A percentile compares a stretch with the other conserved stretches of the same genome.
phyloP scores from a whole-genome alignment of 2,888 invertebrate genomes.

The Hirtodrosophila confusa region DNA sequence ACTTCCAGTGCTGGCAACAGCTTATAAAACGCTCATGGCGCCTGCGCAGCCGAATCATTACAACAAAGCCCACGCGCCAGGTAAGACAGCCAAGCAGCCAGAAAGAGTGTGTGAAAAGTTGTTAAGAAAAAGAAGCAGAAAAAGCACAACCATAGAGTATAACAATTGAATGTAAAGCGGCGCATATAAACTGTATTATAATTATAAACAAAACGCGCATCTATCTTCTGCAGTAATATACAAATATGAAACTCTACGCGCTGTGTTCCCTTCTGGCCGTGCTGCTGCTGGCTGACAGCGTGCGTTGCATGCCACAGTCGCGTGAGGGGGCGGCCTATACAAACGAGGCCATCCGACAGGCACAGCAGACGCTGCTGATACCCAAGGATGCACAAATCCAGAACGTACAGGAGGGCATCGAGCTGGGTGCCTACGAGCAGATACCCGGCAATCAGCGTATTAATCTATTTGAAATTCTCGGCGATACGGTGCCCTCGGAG shows the following conservation, averaged over 20 bases:
- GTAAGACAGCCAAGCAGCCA: slow-evolving; percentile 62
- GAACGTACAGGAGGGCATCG: slow-evolving; percentile 94
- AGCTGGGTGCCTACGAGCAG: slow-evolving; percentile 93
- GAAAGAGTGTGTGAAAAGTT: slow-evolving; percentile 1
- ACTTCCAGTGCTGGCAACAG: slow-evolving; percentile 66
- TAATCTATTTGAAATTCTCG: slow-evolving; percentile 92
- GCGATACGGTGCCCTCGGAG: slow-evolving; percentile 93
- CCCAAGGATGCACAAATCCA: slow-evolving; percentile 94
- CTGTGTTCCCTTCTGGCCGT: slow-evolving; percentile 70
- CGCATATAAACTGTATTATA: no score
- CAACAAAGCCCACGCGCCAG: slow-evolving; percentile 74
- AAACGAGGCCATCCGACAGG: slow-evolving; percentile 94
- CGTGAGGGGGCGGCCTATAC: slow-evolving; percentile 93
- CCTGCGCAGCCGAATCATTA: slow-evolving; percentile 76
- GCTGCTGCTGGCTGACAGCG: slow-evolving; percentile 55
- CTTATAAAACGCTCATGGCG: slow-evolving; percentile 76
- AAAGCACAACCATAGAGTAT: not conserved
- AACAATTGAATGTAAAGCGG: no score
- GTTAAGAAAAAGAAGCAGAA: slow-evolving; percentile 5
- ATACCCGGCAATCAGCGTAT: slow-evolving; percentile 94
- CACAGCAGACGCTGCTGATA: slow-evolving; percentile 92
- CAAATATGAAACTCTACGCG: slow-evolving; percentile 66
- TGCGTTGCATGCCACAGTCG: slow-evolving; percentile 85
- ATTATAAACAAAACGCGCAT: slow-evolving; percentile 25
- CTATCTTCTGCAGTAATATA: slow-evolving; percentile 37